Evolutionary conservation across 2,113 vertebrate genomes (phyloP).

Genomic region (Fregata magnificens): DNA sequence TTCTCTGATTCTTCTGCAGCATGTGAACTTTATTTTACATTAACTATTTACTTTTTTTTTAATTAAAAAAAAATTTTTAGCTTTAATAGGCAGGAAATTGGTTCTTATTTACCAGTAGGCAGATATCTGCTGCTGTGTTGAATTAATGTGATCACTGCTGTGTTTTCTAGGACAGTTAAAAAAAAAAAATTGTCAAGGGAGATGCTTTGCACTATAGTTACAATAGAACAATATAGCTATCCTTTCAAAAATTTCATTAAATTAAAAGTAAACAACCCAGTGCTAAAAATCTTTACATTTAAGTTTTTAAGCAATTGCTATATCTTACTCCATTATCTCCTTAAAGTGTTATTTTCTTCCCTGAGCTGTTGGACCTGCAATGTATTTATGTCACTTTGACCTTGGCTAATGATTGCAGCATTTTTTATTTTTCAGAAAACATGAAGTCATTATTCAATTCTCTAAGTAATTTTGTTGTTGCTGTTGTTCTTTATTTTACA

Average conservation of each 20-base stretch:
- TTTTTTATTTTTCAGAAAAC: constrained; percentile 16
- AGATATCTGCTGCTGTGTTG: background rate
- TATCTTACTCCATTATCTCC: background rate
- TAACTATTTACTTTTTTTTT: background rate
- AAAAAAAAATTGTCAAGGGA: background rate
- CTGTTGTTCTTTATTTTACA: background rate
- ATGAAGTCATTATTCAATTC: background rate
- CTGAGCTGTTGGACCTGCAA: background rate
- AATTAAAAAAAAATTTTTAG: background rate
- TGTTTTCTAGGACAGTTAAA: background rate
- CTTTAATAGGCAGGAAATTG: background rate
- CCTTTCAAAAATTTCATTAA: background rate
- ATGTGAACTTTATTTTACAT: background rate
- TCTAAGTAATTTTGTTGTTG: background rate
- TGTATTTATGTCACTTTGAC: background rate
- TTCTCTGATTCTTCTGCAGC: background rate
- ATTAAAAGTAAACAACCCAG: background rate
- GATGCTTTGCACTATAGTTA: background rate
- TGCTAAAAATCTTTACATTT: background rate
- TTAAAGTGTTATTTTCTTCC: background rate
- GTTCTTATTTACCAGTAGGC: background rate
- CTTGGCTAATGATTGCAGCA: background rate
- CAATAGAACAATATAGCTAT: background rate
- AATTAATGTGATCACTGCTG: background rate
- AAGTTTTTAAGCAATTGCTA: background rate